Base-by-base conservation (phyloP, 2,113 vertebrate species). In the Saimiri boliviensis region DNA sequence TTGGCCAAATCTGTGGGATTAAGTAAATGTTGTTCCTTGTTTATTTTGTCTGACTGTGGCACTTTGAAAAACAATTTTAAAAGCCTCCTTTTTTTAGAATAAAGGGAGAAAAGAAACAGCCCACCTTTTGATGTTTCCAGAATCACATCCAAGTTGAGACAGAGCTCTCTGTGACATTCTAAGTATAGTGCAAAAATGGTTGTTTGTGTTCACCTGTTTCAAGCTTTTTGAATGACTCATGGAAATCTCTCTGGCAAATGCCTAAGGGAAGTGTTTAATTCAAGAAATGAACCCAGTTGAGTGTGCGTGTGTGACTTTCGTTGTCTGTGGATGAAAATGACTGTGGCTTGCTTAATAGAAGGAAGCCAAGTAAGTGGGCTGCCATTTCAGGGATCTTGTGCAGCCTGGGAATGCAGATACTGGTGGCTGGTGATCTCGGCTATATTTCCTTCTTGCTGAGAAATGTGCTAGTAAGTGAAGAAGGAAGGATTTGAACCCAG, bases 381-480 rank as follows among this genome's bases (percentile, higher is more conserved):
- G 60, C 73, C 84, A 5, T 68, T 45, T 68, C 71, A 82, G 95
- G 92, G 90, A 87, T 86, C 74, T 84, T 66, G 66, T 32, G 25
- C 93, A 2, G 71, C 73, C 85, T 94, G 96, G 97, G 81, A 77
- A 90, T 88, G 96, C 88, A n/a, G n/a, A 81, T 88, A 54, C n/a
- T 71, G 74, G 89, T 93, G 45, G 45, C 45, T 42, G 54, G 90
- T 58, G 90, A 97, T 92, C 47, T 87, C 95, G 54, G 74, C 90
- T 97, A 89, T 96, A 63, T 96, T 98, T 97, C 84, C 82, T 81
- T 77, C 80, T 63, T 45, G 80, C 83, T 87, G 93, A 96, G 76
- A 89, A 82, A 82, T 95, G 89, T 96, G 7, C 30, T 45, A 16
- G 23, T 47, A 5, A 27, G 52, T 35, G 45, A 42, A 32, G 25